These are phyloP conservation scores for Drosophila bocki DNA, from an alignment of 1,140 invertebrate species.

Conservation along the genomic window DNA sequence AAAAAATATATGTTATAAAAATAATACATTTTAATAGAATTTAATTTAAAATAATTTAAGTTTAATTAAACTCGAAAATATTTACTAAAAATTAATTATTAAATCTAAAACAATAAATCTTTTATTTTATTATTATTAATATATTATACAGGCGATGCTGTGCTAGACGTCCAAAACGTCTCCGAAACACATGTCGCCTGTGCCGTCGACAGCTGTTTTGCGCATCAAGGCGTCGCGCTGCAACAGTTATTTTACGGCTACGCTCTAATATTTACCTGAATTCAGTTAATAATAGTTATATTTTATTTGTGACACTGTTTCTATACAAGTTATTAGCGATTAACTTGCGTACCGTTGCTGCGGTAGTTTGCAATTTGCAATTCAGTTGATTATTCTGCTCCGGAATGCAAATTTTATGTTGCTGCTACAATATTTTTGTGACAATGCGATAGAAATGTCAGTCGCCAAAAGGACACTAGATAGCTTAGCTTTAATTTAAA, in stretches of 20 bases:
- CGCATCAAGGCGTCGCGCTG: slow-evolving; percentile 15
- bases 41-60: too few species aligned
- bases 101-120: too few species aligned
- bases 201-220: slow-evolving; percentile 66
- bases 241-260: slow-evolving; percentile 12
- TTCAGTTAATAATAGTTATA: not conserved
- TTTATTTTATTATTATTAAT: not conserved
- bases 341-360: not conserved
- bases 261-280: not conserved
- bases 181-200: slow-evolving; percentile 47
- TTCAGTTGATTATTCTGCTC: not conserved
- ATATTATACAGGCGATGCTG: not conserved
- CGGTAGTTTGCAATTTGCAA: not conserved
- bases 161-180: slow-evolving; percentile 3
- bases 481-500: not conserved
- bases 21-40: too few species aligned
- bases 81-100: too few species aligned
- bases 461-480: not conserved
- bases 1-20: too few species aligned
- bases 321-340: too few species aligned
- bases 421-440: not conserved
- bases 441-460: not conserved
- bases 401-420: not conserved
- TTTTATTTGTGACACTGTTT: not conserved
- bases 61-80: too few species aligned